phyloP scores from a whole-genome alignment of 2,113 vertebrate species.

The Camelus dromedarius region DNA sequence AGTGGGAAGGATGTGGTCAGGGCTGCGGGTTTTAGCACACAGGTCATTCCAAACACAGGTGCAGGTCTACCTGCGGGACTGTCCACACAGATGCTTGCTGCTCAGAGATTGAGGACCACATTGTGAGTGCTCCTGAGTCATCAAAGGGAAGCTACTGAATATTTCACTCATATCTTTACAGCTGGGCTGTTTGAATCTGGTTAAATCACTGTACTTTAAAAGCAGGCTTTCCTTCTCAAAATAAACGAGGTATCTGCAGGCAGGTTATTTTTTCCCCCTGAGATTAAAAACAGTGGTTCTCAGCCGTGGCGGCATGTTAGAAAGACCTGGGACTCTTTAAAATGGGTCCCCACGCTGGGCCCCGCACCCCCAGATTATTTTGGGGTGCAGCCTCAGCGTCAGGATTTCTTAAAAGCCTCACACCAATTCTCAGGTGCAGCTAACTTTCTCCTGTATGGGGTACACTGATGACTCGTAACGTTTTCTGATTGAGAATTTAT shows the following conservation, averaged over 20 bases:
- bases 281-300: not conserved
- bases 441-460: not conserved
- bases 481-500: not conserved
- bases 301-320: not conserved
- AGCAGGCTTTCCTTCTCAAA: not conserved
- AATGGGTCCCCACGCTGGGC: not conserved
- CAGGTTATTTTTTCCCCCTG: not conserved
- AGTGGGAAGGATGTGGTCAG: not conserved
- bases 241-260: not conserved
- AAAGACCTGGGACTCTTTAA: not conserved
- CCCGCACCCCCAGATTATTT: not conserved
- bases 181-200: not conserved
- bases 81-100: not conserved
- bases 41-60: not conserved
- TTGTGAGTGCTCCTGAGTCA: not conserved
- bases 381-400: not conserved
- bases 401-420: not conserved
- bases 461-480: not conserved
- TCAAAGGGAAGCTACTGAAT: not conserved
- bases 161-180: not conserved
- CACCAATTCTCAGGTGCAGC: not conserved
- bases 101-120: not conserved
- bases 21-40: not conserved
- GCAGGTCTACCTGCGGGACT: not conserved
- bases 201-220: not conserved